A percentile compares a stretch with the other conserved stretches of the same genome.
These are phyloP conservation scores for Synergus umbraculus DNA, from an alignment of 2,888 invertebrate genomes.

Conservation along the genomic window DNA sequence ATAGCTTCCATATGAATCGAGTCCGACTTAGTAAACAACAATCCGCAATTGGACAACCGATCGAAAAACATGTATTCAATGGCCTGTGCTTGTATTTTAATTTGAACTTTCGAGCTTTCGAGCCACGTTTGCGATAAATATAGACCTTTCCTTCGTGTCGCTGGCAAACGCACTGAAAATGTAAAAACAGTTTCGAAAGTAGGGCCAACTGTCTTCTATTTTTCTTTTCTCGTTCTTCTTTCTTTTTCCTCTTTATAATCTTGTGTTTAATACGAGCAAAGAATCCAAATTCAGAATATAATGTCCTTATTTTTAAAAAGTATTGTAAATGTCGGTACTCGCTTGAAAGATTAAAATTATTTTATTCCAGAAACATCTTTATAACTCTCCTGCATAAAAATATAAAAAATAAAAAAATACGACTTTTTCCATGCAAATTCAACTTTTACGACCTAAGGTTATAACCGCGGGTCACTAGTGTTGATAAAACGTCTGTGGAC, in stretches of 20 bases:
- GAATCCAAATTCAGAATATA: not conserved
- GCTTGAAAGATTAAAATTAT: too few species aligned
- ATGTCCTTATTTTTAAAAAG: too few species aligned
- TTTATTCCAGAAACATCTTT: too few species aligned
- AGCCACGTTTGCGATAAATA: conserved; percentile 48
- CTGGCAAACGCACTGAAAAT: conserved; percentile 11
- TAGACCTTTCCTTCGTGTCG: conserved; percentile 45
- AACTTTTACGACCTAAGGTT: too few species aligned
- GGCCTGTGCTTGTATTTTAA: conserved; percentile 46
- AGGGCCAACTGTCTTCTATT: not conserved
- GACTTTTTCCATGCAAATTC: too few species aligned
- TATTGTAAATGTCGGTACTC: too few species aligned
- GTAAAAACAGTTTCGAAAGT: not conserved
- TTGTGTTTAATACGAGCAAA: not conserved
- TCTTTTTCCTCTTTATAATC: not conserved
- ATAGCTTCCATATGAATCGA: conserved; percentile 30
- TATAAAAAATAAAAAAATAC: too few species aligned
- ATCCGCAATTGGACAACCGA: conserved; percentile 45
- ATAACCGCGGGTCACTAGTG: too few species aligned
- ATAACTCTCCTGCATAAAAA: too few species aligned
- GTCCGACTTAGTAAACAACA: conserved; percentile 41
- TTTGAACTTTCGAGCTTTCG: conserved; percentile 52
- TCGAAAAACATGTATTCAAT: conserved; percentile 50
- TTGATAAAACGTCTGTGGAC: too few species aligned
- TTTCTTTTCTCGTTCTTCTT: too few species aligned